Evolutionary conservation across 1,140 invertebrate genomes (phyloP), one percentile per base, ranked within the genome.

Genomic region (Bombus impatiens): DNA sequence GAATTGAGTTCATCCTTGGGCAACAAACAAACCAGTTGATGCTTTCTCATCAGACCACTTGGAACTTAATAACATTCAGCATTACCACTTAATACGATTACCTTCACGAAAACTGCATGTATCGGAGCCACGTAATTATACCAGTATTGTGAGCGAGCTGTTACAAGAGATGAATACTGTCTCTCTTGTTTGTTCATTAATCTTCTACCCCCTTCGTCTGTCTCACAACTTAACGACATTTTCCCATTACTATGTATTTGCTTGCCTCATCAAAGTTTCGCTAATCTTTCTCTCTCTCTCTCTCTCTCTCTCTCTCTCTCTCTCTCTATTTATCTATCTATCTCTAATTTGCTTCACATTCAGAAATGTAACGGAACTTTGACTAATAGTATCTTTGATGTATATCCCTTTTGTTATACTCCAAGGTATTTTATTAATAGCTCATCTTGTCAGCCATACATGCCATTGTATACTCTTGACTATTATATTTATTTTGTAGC

Each of bases 61-160:
- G 47, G 57, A 72, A 59, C 28, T 32, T 85, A 79, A 71, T 84
- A 53, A 37, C 53, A 72, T 71, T 72, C 22, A 79, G n/a, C 47
- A 22, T 72, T 47, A 44, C 67, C 25, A 25, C 32, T 42, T 79
- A 78, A 78, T 71, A 72, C 47, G 67, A 78, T 79, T 80, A 40
- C 53, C 28, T n/a, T 65, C 15, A 40, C 67, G 40, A 79, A 78
- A 85, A 85, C 77, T 85, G 4, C 77, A 47, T 62, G 59, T 67
- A 79, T 80, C 47, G 42, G 25, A 35, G 42, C 12, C 53, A 22
- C 42, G 53, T 85, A 80, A 85, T 72, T 62, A 72, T 62, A 72
- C 53, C 0, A 18, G 35, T 68, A 68, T 83, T 83, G 62, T 83
- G 35, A 68, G 37, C 74, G 35, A 78, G 28, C 62, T 70, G 74